A percentile compares a stretch with the other conserved stretches of the same genome.
phyloP scores from a whole-genome alignment of 2,888 invertebrate species.

The Cephus spinipes region DNA sequence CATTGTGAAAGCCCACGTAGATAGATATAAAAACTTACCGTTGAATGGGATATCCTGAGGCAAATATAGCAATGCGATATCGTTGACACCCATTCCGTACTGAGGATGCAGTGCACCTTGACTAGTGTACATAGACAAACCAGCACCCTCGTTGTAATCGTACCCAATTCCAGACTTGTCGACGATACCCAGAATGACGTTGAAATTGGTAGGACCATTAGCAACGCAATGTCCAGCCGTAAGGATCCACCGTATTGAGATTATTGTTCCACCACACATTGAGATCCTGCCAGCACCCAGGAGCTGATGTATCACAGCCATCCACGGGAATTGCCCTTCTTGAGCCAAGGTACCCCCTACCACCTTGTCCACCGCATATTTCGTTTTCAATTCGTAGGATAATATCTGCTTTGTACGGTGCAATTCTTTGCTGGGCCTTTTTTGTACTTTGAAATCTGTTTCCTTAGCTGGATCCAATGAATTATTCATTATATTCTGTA shows the following conservation, averaged over 20 bases:
- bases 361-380: constrained; percentile 18
- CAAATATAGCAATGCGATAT: constrained; percentile 42
- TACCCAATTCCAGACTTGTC: constrained; percentile 36
- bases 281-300: constrained; percentile 19
- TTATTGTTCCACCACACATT: constrained; percentile 45
- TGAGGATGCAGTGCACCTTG: constrained; percentile 31
- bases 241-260: constrained; percentile 44
- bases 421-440: neutral
- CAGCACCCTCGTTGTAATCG: constrained; percentile 30
- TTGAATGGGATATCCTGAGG: constrained; percentile 41
- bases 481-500: neutral
- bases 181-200: constrained; percentile 38
- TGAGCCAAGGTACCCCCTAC: constrained; percentile 34
- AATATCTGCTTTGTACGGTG: neutral
- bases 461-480: neutral
- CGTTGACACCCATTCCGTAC: constrained; percentile 29
- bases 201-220: constrained; percentile 21
- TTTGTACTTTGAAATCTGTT: neutral
- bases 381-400: neutral
- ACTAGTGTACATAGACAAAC: constrained; percentile 38
- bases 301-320: constrained; percentile 42
- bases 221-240: constrained; percentile 47
- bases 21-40: constrained; percentile 27
- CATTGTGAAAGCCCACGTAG: neutral
- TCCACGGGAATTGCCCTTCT: constrained; percentile 43